Percentiles rank a stretch among this genome's conserved stretches.
These are phyloP conservation scores for Brienomyrus longianalis DNA, from an alignment of 2,113 vertebrate genomes.

Conservation along the genomic window DNA sequence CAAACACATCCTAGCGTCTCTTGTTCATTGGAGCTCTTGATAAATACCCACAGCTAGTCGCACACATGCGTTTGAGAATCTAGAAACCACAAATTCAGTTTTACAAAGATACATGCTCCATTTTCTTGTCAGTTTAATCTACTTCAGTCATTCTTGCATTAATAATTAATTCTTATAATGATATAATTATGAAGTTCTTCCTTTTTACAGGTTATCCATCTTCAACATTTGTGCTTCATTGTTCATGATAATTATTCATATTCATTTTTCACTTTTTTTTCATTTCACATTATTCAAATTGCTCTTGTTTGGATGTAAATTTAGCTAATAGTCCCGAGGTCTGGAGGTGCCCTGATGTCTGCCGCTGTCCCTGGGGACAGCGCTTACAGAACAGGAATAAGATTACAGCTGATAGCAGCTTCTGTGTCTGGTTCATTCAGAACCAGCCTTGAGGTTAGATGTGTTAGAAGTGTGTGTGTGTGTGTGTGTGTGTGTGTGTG, in stretches of 20 bases:
- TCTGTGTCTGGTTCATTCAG: not conserved
- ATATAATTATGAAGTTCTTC: not conserved
- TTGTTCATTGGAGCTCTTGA: not conserved
- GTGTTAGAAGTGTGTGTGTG: not conserved
- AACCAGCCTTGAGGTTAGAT: not conserved
- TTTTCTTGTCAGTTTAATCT: not conserved
- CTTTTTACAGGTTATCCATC: not conserved
- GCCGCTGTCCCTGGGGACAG: not conserved
- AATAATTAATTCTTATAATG: not conserved
- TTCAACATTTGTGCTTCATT: not conserved
- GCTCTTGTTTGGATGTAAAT: not conserved
- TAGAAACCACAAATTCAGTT: not conserved
- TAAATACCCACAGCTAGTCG: not conserved
- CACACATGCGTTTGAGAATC: not conserved
- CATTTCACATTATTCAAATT: not conserved
- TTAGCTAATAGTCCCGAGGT: not conserved
- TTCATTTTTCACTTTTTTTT: not conserved
- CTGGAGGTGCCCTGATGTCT: not conserved
- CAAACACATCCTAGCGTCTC: not conserved
- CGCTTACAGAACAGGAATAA: not conserved
- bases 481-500: no score
- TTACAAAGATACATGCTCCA: not conserved
- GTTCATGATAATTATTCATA: not conserved
- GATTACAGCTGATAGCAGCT: not conserved
- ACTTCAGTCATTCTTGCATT: not conserved